Percentiles rank a stretch among this genome's conserved stretches.
Evolutionary conservation across 30 jellyfish, hydroid and myxozoan species (phyloP).

Genomic region (Calvadosia cruxmelitensis): DNA sequence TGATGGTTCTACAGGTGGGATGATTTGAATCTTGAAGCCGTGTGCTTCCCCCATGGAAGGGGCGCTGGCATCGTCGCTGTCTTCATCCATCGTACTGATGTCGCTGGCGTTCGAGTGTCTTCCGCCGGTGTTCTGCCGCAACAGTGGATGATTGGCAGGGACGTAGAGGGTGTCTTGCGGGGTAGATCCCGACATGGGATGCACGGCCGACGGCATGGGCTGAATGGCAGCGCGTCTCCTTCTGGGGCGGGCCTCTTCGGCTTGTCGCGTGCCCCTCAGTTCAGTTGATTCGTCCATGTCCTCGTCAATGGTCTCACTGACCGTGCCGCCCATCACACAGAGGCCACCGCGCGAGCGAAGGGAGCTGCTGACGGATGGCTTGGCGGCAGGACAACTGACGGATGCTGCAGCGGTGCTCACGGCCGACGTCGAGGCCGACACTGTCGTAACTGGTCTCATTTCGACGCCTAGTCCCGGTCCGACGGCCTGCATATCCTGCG

Average conservation of each 20-base stretch:
- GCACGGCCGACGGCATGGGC: constrained; percentile 22
- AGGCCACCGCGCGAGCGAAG: not conserved
- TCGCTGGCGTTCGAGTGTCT: constrained; percentile 10
- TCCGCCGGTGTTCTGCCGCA: constrained; percentile 30
- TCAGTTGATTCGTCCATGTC: not conserved
- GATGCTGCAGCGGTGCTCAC: not conserved
- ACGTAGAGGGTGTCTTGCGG: constrained; percentile 77
- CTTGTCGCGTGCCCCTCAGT: not conserved
- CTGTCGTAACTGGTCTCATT: not conserved
- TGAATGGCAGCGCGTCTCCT: constrained; percentile 66
- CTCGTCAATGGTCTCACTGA: not conserved
- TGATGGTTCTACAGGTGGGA: constrained; percentile 90
- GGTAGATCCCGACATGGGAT: constrained; percentile 29
- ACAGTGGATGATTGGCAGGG: constrained; percentile 94
- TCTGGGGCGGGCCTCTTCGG: not conserved
- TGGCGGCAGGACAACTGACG: too few species aligned
- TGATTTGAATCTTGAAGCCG: constrained; percentile 79
- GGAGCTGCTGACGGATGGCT: not conserved
- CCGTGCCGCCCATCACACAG: not conserved
- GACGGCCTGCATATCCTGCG: constrained; percentile 37
- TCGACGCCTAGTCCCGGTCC: constrained; percentile 35
- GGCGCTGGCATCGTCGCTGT: constrained; percentile 26
- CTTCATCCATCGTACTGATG: constrained; percentile 13
- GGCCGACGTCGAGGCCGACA: not conserved
- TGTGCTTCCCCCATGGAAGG: constrained; percentile 16